Percentiles rank a stretch among this genome's conserved stretches.
These are phyloP conservation scores for Pan troglodytes DNA, from an alignment of 2,113 vertebrate genomes.

Conservation along the genomic window DNA sequence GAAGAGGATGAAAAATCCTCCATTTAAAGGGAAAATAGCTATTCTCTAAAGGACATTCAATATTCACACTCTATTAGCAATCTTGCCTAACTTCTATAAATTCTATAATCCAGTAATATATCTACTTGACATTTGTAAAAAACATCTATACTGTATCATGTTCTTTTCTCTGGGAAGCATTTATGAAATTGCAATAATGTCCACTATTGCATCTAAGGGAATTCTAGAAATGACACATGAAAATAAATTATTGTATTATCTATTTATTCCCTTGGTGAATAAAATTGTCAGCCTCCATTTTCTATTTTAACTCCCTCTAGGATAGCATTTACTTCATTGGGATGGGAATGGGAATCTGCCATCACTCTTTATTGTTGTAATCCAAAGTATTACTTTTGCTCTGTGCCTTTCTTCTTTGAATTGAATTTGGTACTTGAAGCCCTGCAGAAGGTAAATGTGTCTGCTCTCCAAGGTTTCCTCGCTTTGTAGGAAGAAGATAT, in stretches of 20 bases:
- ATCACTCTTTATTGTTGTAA: background rate
- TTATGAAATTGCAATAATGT: slow-evolving; percentile 13
- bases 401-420: slow-evolving; percentile 29
- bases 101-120: background rate
- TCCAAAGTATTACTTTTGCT: background rate
- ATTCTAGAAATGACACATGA: background rate
- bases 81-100: background rate
- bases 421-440: background rate
- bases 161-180: background rate
- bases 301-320: background rate
- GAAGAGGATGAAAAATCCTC: background rate
- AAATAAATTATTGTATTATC: slow-evolving; percentile 17
- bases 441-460: slow-evolving; percentile 26
- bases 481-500: background rate
- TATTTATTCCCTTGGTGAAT: background rate
- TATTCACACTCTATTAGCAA: slow-evolving; percentile 6
- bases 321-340: background rate
- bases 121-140: slow-evolving; percentile 33
- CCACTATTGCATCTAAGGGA: background rate
- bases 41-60: slow-evolving; percentile 20
- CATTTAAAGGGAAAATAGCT: slow-evolving; percentile 23
- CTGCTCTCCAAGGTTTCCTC: background rate
- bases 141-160: background rate
- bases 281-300: background rate
- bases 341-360: background rate